A percentile compares a stretch with the other conserved stretches of the same genome.
These are phyloP conservation scores for Hydroisotoma schaefferi DNA, from an alignment of 2,888 invertebrate genomes.

Conservation along the genomic window DNA sequence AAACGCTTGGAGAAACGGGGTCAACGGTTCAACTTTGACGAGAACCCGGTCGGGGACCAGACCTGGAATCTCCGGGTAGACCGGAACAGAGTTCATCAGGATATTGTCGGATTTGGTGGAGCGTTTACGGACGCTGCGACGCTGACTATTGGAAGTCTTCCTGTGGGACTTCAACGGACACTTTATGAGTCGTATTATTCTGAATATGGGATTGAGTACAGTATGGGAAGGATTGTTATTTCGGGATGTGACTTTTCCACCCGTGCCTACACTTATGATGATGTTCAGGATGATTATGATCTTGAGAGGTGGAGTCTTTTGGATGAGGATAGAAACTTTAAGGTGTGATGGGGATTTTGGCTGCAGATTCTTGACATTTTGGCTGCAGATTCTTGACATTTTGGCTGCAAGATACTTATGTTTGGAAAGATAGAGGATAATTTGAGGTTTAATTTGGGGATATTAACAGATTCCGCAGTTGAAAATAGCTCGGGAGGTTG, in stretches of 20 bases:
- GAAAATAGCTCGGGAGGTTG: constrained; percentile 22
- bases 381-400: no score
- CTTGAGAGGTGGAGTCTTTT: constrained; percentile 64
- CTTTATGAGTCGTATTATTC: constrained; percentile 30
- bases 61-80: constrained; percentile 19
- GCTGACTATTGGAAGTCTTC: constrained; percentile 27
- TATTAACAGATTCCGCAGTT: constrained; percentile 38
- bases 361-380: no score
- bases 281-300: constrained; percentile 49
- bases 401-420: no score
- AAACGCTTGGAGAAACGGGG: constrained; percentile 29
- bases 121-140: constrained; percentile 36
- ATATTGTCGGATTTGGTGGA: constrained; percentile 41
- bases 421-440: no score
- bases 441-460: not conserved
- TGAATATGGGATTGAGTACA: constrained; percentile 38
- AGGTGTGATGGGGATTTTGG: no score
- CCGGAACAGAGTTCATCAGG: constrained; percentile 24
- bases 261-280: constrained; percentile 43
- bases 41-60: constrained; percentile 20
- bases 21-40: constrained; percentile 17
- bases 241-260: constrained; percentile 40
- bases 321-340: constrained; percentile 65
- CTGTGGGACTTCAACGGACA: constrained; percentile 17
- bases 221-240: constrained; percentile 32